Evolutionary conservation across 2,113 vertebrate species (phyloP).

Genomic region (Aptenodytes patagonicus): DNA sequence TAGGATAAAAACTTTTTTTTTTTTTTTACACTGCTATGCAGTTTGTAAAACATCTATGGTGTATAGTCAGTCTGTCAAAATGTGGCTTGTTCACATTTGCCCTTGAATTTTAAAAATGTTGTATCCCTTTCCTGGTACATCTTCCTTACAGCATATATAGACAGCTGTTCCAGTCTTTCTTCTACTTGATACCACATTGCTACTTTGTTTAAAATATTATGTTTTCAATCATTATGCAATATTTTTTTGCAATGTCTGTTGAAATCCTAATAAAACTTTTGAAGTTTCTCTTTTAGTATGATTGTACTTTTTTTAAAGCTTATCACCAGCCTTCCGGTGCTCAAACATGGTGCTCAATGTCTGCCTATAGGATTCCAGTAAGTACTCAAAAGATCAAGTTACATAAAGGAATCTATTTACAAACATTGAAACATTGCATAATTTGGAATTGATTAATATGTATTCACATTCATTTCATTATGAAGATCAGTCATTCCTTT

Average conservation of each 20-base stretch:
- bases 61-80: slow-evolving; percentile 42
- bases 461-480: background rate
- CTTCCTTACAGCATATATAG: slow-evolving; percentile 57
- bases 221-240: slow-evolving; percentile 70
- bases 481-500: background rate
- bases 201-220: slow-evolving; percentile 68
- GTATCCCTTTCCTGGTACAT: slow-evolving; percentile 26
- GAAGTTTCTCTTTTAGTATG: slow-evolving; percentile 61
- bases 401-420: background rate
- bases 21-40: slow-evolving; percentile 67
- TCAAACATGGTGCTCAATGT: background rate
- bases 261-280: slow-evolving; percentile 75
- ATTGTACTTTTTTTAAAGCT: background rate
- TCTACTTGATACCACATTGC: slow-evolving; percentile 65
- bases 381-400: background rate
- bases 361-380: background rate
- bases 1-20: slow-evolving; percentile 48
- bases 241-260: slow-evolving; percentile 71
- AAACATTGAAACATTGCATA: background rate
- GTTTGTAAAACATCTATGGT: slow-evolving; percentile 42
- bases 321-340: background rate
- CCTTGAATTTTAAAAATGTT: slow-evolving; percentile 50
- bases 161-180: slow-evolving; percentile 62
- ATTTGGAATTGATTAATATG: background rate
- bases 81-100: slow-evolving; percentile 43